phyloP scores from a whole-genome alignment of 2,888 invertebrate genomes.

The Tortricodes alternella region DNA sequence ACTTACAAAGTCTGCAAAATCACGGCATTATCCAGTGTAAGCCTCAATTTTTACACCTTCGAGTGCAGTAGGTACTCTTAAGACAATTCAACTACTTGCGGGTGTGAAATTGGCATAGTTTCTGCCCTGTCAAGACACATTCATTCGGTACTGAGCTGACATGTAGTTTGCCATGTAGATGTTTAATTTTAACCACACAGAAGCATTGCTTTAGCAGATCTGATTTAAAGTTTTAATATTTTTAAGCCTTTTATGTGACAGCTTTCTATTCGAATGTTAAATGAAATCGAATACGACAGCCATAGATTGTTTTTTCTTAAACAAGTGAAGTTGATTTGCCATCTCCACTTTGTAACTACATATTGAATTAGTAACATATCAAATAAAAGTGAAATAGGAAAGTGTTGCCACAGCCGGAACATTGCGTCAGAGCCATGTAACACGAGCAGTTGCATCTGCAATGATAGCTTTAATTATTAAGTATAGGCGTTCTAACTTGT shows the following conservation, averaged over 20 bases:
- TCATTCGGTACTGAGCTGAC: constrained; percentile 36
- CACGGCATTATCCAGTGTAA: constrained; percentile 32
- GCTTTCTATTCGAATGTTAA: constrained; percentile 11
- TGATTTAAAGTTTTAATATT: constrained; percentile 46
- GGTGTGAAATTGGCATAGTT: constrained; percentile 24
- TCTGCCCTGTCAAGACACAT: constrained; percentile 21
- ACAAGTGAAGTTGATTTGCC: constrained; percentile 7
- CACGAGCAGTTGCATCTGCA: constrained; percentile 50
- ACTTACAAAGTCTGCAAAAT: constrained; percentile 74
- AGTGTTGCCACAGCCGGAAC: constrained; percentile 36
- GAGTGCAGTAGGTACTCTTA: neutral
- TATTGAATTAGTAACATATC: constrained; percentile 45
- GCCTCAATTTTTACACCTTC: constrained; percentile 22
- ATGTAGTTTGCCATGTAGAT: constrained; percentile 61
- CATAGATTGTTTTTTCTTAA: constrained; percentile 6
- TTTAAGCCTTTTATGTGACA: constrained; percentile 16
- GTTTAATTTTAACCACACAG: constrained; percentile 43
- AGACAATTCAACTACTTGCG: neutral
- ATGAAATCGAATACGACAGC: constrained; percentile 17
- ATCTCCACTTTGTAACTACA: constrained; percentile 17
- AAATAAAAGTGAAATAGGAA: constrained; percentile 29
- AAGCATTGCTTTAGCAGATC: constrained; percentile 61
- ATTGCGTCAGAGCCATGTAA: constrained; percentile 31
- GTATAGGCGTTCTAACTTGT: constrained; percentile 38
- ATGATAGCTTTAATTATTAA: constrained; percentile 67